Base-by-base conservation (phyloP, 1,140 invertebrate species). In the Calliphora vicina region DNA sequence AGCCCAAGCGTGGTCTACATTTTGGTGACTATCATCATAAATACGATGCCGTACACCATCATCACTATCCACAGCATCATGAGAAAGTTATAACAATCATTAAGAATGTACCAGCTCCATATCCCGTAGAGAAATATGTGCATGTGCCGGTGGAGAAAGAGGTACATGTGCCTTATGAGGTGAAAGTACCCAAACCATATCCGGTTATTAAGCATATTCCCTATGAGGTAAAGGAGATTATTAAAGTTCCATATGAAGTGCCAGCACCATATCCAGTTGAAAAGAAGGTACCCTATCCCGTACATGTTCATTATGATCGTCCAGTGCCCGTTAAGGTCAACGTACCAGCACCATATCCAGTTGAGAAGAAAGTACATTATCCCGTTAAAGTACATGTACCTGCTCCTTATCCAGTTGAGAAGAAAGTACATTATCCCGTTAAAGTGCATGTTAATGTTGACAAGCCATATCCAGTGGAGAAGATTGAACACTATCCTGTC, bases 81-180 rank as follows among this genome's bases (percentile, higher is more conserved):
- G 91, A 94, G 82, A 96, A 96, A 90, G 94, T 94, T 17, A 91
- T 96, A 84, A 96, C 95, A 20, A 91, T 96, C 9, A 92, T 94
- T 57, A 96, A 96, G 90, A 95, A 95, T 87, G 93, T 94, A 85
- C 91, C 92, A 83, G 89, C 93, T 8, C 93, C 93, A 2, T 93
- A 93, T 87, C 93, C 93, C n/a, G 93, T 94, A 13, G 92, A 93
- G 84, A 94, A 93, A 87, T 91, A 92, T 82, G 92, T 89, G 2
- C 88, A 91, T 61, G 90, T 91, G 15, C 93, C 93, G 5, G 93
- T 94, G 8, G 91, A 92, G 85, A 93, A 93, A 83, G 91, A 91
- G 29, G 89, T 94, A 1, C 93, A 91, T 17, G 91, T 91, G 83
- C 93, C 93, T 23, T 90, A 93, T 57, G 93, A 93, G 87, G 93